phyloP scores from a whole-genome alignment of 2,797 vertebrate genomes.

The Myripristis murdjan region DNA sequence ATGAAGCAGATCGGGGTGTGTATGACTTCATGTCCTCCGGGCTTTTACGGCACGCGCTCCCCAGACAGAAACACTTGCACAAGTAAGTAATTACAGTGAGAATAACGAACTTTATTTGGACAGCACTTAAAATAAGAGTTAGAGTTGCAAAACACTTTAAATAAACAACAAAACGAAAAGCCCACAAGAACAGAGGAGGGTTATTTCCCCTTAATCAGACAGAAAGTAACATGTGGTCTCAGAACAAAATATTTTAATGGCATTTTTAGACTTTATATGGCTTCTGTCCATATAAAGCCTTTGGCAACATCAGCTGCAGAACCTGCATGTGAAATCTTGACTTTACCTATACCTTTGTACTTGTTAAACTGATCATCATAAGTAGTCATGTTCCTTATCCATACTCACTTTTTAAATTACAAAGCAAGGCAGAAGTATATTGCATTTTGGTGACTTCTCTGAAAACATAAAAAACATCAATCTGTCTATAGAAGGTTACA shows the following conservation, averaged over 20 bases:
- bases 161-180: too few species aligned
- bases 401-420: background rate
- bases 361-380: conserved; percentile 7
- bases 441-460: conserved; percentile 33
- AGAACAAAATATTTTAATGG: conserved; percentile 33
- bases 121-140: background rate
- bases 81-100: conserved; percentile 87
- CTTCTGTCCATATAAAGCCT: conserved; percentile 2
- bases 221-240: conserved; percentile 5
- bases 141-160: background rate
- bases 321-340: conserved; percentile 20
- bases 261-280: too few species aligned
- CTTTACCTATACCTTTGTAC: background rate
- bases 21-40: conserved; percentile 95
- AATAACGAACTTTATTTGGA: background rate
- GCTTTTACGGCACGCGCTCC: conserved; percentile 96
- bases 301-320: conserved; percentile 22
- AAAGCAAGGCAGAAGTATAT: background rate
- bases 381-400: background rate
- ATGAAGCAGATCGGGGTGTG: conserved; percentile 99
- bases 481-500: conserved; percentile 30
- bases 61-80: conserved; percentile 98
- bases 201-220: too few species aligned
- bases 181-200: too few species aligned
- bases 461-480: conserved; percentile 28